phyloP scores from a whole-genome alignment of 2,113 vertebrate genomes.

The Dipodomys stephensi region DNA sequence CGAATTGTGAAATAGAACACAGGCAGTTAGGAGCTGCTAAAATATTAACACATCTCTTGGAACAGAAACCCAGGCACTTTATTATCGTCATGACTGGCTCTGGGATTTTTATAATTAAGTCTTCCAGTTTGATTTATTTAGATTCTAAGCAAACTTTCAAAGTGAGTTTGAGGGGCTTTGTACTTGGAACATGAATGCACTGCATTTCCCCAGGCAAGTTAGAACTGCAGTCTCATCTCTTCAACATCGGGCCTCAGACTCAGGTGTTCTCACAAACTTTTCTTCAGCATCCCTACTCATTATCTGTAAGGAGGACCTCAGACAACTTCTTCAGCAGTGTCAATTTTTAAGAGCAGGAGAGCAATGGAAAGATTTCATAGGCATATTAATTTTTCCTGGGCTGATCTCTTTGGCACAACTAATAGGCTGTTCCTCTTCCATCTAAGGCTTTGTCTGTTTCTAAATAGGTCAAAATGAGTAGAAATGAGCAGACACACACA shows the following conservation, averaged over 20 bases:
- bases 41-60: conserved; percentile 77
- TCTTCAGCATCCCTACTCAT: conserved; percentile 46
- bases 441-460: neutral
- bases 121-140: conserved; percentile 79
- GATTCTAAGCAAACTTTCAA: conserved; percentile 75
- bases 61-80: conserved; percentile 68
- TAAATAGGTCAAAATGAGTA: neutral
- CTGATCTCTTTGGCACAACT: neutral
- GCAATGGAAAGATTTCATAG: neutral
- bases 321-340: conserved; percentile 10
- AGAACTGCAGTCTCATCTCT: conserved; percentile 34
- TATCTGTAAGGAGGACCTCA: conserved; percentile 65
- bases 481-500: neutral
- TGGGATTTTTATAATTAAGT: conserved; percentile 75
- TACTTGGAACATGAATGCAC: conserved; percentile 56
- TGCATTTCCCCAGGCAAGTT: conserved; percentile 50
- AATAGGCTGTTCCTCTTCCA: neutral
- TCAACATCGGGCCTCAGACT: neutral
- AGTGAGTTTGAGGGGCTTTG: conserved; percentile 73
- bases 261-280: conserved; percentile 56
- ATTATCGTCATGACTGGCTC: conserved; percentile 60
- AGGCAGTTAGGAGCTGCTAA: conserved; percentile 70
- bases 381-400: conserved; percentile 16
- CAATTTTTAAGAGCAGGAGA: neutral
- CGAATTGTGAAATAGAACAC: conserved; percentile 64